Percentiles rank a stretch among this genome's conserved stretches.
Evolutionary conservation across 2,113 vertebrate genomes (phyloP).

Genomic region (Percopsis transmontana): DNA sequence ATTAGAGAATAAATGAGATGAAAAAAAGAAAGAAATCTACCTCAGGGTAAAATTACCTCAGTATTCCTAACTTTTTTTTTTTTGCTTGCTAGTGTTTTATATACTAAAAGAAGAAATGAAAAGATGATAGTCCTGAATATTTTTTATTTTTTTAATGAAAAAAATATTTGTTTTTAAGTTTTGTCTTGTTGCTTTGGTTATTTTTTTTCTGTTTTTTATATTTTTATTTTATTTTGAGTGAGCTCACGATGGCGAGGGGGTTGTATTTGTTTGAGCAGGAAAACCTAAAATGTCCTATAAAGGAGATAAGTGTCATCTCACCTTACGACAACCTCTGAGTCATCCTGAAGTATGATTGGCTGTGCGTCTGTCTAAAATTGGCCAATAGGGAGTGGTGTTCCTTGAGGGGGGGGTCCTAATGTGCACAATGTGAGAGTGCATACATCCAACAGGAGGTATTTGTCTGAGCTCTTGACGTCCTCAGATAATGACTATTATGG

Average conservation of each 20-base stretch:
- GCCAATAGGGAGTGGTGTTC: slow-evolving; percentile 67
- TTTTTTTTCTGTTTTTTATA: slow-evolving; percentile 76
- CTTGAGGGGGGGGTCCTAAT: slow-evolving; percentile 33
- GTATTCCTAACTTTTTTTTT: slow-evolving; percentile 81
- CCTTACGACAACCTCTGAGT: slow-evolving; percentile 48
- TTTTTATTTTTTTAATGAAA: slow-evolving; percentile 97
- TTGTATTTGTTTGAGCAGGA: slow-evolving; percentile 36
- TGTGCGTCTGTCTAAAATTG: slow-evolving; percentile 35
- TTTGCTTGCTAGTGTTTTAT: slow-evolving; percentile 84
- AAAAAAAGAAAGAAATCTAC: slow-evolving; percentile 83
- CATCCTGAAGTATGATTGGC: slow-evolving; percentile 62
- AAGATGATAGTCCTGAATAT: slow-evolving; percentile 96
- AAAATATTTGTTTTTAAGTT: slow-evolving; percentile 72
- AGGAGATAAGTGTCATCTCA: slow-evolving; percentile 43
- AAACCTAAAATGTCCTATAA: slow-evolving; percentile 30
- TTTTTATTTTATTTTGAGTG: slow-evolving; percentile 77
- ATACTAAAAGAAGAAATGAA: slow-evolving; percentile 71
- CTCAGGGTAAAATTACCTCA: slow-evolving; percentile 97
- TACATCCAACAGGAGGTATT: neutral
- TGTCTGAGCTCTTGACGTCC: slow-evolving; percentile 4
- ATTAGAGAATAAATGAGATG: slow-evolving; percentile 75
- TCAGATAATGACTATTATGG: slow-evolving; percentile 4
- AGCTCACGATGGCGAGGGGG: slow-evolving; percentile 74
- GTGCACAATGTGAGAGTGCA: slow-evolving; percentile 29
- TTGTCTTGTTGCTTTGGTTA: slow-evolving; percentile 76